A percentile compares a stretch with the other conserved stretches of the same genome.
These are phyloP conservation scores for Scaptomyza tumidula DNA, from an alignment of 2,888 invertebrate genomes.

Conservation along the genomic window DNA sequence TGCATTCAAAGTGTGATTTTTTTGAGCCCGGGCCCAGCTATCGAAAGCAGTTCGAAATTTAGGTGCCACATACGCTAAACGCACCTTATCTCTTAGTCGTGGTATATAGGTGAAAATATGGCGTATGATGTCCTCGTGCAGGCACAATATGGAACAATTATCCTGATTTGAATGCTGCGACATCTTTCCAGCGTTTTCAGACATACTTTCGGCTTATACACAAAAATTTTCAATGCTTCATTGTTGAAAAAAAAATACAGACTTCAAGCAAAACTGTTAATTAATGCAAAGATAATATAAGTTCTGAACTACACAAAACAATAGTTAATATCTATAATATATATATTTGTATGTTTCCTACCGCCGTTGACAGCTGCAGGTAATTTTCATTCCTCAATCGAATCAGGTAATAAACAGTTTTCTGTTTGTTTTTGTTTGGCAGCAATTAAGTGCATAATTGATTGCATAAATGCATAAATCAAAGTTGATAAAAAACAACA, in stretches of 20 bases:
- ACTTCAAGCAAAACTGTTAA: neutral
- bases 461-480: constrained; percentile 73
- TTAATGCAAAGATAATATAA: neutral
- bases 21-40: constrained; percentile 44
- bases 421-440: constrained; percentile 60
- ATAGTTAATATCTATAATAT: neutral
- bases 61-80: constrained; percentile 50
- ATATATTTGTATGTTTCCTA: constrained; percentile 47
- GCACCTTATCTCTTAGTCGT: constrained; percentile 51
- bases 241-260: constrained; percentile 3
- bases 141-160: constrained; percentile 30
- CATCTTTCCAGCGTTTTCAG: constrained; percentile 11
- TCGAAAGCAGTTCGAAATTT: constrained; percentile 54
- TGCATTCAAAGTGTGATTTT: constrained; percentile 26
- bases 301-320: neutral
- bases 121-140: constrained; percentile 61
- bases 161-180: neutral
- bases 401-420: constrained; percentile 45
- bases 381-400: constrained; percentile 69
- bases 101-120: constrained; percentile 51
- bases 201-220: constrained; percentile 43
- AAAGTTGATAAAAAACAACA: constrained; percentile 21
- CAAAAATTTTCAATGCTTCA: constrained; percentile 46
- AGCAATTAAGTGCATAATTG: constrained; percentile 77
- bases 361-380: constrained; percentile 56